These are phyloP conservation scores for Cotesia glomerata DNA, from an alignment of 1,140 invertebrate species.

Conservation along the genomic window DNA sequence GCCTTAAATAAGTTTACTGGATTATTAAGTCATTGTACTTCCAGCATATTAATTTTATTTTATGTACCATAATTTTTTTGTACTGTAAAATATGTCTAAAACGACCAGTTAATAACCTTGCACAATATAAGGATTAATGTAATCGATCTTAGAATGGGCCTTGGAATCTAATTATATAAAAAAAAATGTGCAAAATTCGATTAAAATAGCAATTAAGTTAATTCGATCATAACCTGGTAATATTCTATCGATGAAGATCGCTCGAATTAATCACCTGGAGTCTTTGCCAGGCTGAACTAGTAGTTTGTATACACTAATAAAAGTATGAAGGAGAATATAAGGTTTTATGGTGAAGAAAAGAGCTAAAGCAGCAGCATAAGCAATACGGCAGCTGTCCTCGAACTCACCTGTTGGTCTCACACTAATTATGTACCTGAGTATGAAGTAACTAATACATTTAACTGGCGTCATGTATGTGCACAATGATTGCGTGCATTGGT, in stretches of 20 bases:
- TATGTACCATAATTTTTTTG: too few relatives aligned
- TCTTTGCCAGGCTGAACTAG: neutral
- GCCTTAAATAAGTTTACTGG: too few relatives aligned
- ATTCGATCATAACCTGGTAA: neutral
- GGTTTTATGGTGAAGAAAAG: neutral
- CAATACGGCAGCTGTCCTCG: conserved; percentile 32
- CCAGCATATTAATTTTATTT: too few relatives aligned
- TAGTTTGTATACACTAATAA: neutral
- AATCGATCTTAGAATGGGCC: neutral
- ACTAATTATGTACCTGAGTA: conserved; percentile 37
- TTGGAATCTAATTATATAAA: neutral
- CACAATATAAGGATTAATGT: neutral
- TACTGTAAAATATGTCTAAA: too few relatives aligned
- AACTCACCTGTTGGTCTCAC: conserved; percentile 41
- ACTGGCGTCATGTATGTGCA: neutral
- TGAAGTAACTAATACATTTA: conserved; percentile 30
- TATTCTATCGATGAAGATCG: conserved; percentile 16
- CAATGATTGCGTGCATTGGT: neutral
- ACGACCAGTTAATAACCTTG: too few relatives aligned
- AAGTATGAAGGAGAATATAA: neutral
- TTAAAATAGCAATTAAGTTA: conserved; percentile 18
- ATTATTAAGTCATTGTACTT: too few relatives aligned
- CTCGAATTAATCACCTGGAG: conserved; percentile 17
- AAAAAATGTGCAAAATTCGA: neutral
- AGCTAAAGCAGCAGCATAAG: neutral